phyloP scores from a whole-genome alignment of 1,140 invertebrate species.

The Drosophila suzukii region DNA sequence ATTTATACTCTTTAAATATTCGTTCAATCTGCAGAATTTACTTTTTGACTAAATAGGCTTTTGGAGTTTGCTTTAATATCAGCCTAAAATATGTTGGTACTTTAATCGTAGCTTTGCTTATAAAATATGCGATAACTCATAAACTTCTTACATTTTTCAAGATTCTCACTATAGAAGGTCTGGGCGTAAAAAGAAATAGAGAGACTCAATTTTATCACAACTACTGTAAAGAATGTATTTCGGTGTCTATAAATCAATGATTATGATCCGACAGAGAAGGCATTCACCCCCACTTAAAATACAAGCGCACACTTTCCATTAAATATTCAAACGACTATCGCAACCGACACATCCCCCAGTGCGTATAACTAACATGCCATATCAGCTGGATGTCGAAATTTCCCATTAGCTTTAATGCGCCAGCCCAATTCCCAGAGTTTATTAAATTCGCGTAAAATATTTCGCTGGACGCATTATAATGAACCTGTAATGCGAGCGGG shows the following conservation, averaged over 20 bases:
- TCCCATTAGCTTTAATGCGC: slow-evolving; percentile 54
- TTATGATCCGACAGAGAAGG: slow-evolving; percentile 36
- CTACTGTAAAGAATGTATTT: neutral
- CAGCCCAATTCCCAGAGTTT: slow-evolving; percentile 46
- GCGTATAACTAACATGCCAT: slow-evolving; percentile 6
- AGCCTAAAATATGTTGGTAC: neutral
- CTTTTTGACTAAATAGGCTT: too few relatives aligned
- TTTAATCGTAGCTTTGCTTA: too few relatives aligned
- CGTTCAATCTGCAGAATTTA: too few relatives aligned
- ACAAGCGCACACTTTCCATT: slow-evolving; percentile 14
- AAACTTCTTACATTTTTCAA: slow-evolving; percentile 17
- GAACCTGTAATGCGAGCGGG: slow-evolving; percentile 26
- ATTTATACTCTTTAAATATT: too few relatives aligned
- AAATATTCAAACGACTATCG: slow-evolving; percentile 14
- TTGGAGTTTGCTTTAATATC: neutral
- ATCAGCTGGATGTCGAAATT: slow-evolving; percentile 16
- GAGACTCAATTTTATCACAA: slow-evolving; percentile 2
- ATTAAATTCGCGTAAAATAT: slow-evolving; percentile 59
- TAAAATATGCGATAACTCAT: too few relatives aligned
- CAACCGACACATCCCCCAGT: slow-evolving; percentile 16
- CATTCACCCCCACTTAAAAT: neutral
- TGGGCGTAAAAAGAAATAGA: neutral
- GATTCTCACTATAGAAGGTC: neutral
- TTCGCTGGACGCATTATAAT: slow-evolving; percentile 34
- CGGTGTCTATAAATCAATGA: slow-evolving; percentile 68